A percentile compares a stretch with the other conserved stretches of the same genome.
Conservation (phyloP, 2,888 invertebrate genomes). For the Papilio elwesi region DNA sequence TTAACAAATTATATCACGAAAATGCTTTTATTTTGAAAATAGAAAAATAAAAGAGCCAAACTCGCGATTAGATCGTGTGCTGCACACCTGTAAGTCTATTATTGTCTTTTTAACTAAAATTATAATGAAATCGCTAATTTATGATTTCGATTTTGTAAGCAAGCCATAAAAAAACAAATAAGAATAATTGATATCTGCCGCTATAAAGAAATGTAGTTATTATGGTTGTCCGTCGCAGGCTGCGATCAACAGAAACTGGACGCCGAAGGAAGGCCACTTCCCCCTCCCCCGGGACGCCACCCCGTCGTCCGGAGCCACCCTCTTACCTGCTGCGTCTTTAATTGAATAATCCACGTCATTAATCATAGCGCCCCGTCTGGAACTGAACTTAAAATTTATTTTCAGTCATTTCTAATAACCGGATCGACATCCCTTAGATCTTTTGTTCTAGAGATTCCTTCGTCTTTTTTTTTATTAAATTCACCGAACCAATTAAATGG, state of each 20-base stretch:
- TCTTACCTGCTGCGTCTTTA: conserved; percentile 80
- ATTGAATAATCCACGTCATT: conserved; percentile 84
- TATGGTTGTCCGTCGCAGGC: conserved; percentile 60
- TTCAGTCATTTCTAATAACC: conserved; percentile 59
- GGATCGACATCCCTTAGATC: conserved; percentile 36
- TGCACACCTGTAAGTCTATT: no score
- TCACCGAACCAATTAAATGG: conserved; percentile 10
- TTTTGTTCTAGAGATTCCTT: conserved; percentile 40
- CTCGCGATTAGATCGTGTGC: no score
- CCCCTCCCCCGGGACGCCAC: neutral
- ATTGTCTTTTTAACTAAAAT: neutral
- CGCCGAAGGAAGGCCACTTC: conserved; percentile 54
- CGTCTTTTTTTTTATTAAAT: conserved; percentile 23
- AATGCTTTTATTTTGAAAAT: no score
- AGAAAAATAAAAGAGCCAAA: no score
- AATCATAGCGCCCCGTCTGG: conserved; percentile 79
- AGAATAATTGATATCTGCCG: conserved; percentile 17
- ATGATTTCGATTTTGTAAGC: neutral
- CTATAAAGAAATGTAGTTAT: conserved; percentile 39
- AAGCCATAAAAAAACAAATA: conserved; percentile 17
- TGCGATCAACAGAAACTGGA: conserved; percentile 60
- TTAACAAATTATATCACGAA: no score
- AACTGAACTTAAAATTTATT: conserved; percentile 77
- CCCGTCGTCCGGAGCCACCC: conserved; percentile 48
- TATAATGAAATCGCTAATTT: neutral